Base-by-base conservation (phyloP, 1,140 invertebrate species). In the Andrena cerasifolii region DNA sequence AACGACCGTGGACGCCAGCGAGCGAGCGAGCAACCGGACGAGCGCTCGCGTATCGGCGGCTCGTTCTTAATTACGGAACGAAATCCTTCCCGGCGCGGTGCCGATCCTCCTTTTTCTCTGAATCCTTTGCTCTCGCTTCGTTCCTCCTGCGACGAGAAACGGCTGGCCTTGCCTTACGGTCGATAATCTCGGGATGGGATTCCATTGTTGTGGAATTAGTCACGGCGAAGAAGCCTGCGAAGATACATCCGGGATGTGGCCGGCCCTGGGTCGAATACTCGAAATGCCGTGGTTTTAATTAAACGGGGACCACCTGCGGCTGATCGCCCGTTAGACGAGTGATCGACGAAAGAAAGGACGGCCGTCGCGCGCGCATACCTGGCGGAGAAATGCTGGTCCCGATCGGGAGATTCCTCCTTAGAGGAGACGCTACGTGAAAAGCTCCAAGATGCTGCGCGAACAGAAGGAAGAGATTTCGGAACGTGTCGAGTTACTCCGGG, bases 181-280 rank as follows among this genome's bases (percentile, higher is more conserved):
- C 72, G 72, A 68, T 47, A 76, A 49, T 58, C 54, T 68, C 36
- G 51, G 2, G 31, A 80, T 84, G 26, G 54, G 33, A 86, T 85
- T 58, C 58, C 49, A 84, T 84, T 66, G 72, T 75, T 43, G 51
- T 47, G 33, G 62, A 47, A 84, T 82, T 85, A 79, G 47, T 79
- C 80, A 79, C 61, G 51, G 14, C 18, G 16, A 47, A 40, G 36
- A 40, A 10, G 40, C 49, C 53, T 45, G 24, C 12, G 58, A 33
- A 47, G 63, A 43, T 45, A 56, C 62, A 73, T 81, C 61, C 58
- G 47, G 79, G 45, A 73, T 31, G 47, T 45, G 45, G 36, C 43
- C 24, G 14, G 7, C 49, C 62, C 10, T 3, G 33, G 14, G 16
- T 59, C 66, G 65, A 72, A 75, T 56, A 18, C 61, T 24, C 18